Percentiles rank a stretch among this genome's conserved stretches.
phyloP scores from a whole-genome alignment of 92 coral and sea anemone genomes.

The Hydrozoanthus gracilis region DNA sequence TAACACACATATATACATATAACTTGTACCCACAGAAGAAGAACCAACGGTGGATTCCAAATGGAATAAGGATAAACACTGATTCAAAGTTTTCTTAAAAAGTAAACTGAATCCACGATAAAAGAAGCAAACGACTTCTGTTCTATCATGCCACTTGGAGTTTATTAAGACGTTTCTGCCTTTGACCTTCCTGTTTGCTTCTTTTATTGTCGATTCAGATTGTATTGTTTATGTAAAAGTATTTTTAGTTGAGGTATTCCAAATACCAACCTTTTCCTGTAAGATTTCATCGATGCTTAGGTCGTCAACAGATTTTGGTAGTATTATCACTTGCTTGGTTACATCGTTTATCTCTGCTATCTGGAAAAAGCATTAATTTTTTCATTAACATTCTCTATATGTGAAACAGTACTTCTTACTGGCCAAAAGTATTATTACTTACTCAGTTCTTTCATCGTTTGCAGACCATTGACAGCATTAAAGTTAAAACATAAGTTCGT shows the following conservation, averaged over 20 bases:
- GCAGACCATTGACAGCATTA: background rate
- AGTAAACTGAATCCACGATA: too few relatives aligned
- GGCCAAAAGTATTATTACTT: background rate
- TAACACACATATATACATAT: too few relatives aligned
- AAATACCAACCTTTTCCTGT: conserved; percentile 56
- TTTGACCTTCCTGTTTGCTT: too few relatives aligned
- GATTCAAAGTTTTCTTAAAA: too few relatives aligned
- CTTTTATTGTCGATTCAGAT: too few relatives aligned
- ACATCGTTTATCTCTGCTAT: conserved; percentile 58
- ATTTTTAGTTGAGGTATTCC: background rate
- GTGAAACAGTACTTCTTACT: background rate
- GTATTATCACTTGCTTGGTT: conserved; percentile 54
- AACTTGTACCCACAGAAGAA: too few relatives aligned
- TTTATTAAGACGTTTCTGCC: too few relatives aligned
- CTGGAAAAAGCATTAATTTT: conserved; percentile 19
- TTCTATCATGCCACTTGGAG: too few relatives aligned
- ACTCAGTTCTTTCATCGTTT: background rate
- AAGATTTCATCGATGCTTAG: conserved; percentile 41
- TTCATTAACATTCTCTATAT: background rate
- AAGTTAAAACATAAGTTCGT: background rate
- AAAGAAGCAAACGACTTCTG: too few relatives aligned
- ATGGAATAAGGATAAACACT: too few relatives aligned
- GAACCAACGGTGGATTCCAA: too few relatives aligned
- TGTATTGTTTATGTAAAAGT: too few relatives aligned
- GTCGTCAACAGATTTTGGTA: conserved; percentile 46